Percentiles rank a stretch among this genome's conserved stretches.
These are phyloP conservation scores for Plectrocnemia conspersa DNA, from an alignment of 1,140 invertebrate genomes.

Conservation along the genomic window DNA sequence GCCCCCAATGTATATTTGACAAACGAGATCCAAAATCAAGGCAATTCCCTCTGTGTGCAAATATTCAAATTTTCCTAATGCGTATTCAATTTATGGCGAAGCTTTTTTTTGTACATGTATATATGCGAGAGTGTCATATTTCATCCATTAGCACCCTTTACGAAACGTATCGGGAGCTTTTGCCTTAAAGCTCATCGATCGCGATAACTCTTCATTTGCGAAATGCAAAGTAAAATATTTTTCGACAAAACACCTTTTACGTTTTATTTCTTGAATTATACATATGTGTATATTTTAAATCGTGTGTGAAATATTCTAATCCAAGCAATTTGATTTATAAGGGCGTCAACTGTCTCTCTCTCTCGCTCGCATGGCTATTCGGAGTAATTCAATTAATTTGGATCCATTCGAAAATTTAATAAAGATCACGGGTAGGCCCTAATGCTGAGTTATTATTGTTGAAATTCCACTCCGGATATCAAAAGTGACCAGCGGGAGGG, in stretches of 20 bases:
- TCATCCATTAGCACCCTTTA: conserved; percentile 27
- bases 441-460: conserved; percentile 27
- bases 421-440: conserved; percentile 7
- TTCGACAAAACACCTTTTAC: no score
- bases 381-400: conserved; percentile 19
- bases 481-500: conserved; percentile 32
- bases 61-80: conserved; percentile 32
- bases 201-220: no score
- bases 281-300: no score
- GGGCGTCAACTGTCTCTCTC: no score
- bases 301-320: no score
- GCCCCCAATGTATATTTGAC: not conserved
- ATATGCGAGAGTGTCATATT: conserved; percentile 27
- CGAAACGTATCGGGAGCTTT: not conserved
- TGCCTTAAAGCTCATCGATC: no score
- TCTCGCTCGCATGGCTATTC: conserved; percentile 1
- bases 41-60: not conserved
- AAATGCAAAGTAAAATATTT: no score
- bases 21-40: not conserved
- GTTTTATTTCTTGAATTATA: no score
- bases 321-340: no score
- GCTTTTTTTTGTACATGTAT: no score
- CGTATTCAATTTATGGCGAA: conserved; percentile 17
- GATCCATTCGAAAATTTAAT: conserved; percentile 24
- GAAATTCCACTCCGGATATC: conserved; percentile 31